Evolutionary conservation across 2,888 invertebrate species (phyloP), one percentile per base, ranked within the genome.

Genomic region (Danaus chrysippus): DNA sequence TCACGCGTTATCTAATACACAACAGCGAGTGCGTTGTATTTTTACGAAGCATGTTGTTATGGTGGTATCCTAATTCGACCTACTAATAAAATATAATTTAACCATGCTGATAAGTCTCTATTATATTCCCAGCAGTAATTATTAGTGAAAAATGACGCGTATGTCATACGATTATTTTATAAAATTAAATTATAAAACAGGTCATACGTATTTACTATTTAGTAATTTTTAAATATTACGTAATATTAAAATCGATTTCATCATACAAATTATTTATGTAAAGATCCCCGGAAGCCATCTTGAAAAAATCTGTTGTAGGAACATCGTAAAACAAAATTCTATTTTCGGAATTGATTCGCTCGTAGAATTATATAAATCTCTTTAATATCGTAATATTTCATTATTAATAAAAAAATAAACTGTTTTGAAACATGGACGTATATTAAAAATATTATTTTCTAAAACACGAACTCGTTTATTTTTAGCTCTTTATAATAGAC

Each of bases 11-110:
- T 66, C 62, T 59, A 58, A 64, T 60, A 61, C 58, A 62, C 61
- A 63, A n/a, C 41, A 61, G 55, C 58, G 67, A 65, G 65, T 72
- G 72, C 71, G 72, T 72, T 69, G 72, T 72, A 67, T 70, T 71
- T 65, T 69, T 66, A 67, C 61, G 64, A 67, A 57, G 60, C 61
- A 34, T 61, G 68, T 67, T 66, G 65, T 66, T 68, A 70, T 68
- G 64, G 62, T 61, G 70, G 70, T 67, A 68, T 66, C 62, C 58
- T 63, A 58, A 49, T 44, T 46, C 63, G 55, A 57, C 54, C 49
- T 53, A 52, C 52, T 44, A 54, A 53, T 65, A 63, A 49, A 58
- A 58, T 43, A 58, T 53, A 62, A 53, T 54, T 57, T 42, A 54
- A 62, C 42, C 19, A 61, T 62, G 52, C 15, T 43, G 54, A 56